Evolutionary conservation across 1,140 invertebrate genomes (phyloP), one percentile per base, ranked within the genome.

Genomic region (Drosophila littoralis): DNA sequence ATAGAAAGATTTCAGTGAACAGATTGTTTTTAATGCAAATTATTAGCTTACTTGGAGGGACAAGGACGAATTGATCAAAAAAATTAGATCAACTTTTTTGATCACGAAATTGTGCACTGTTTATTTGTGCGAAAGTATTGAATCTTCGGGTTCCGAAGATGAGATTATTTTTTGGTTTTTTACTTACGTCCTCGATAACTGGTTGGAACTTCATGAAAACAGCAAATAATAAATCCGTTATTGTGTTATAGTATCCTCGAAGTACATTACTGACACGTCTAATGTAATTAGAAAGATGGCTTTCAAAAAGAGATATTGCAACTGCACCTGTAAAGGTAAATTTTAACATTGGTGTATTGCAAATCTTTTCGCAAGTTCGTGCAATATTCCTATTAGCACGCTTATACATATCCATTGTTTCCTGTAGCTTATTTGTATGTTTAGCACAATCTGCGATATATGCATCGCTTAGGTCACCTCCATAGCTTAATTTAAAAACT

Each of bases 331-430:
- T 94, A 43, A 94, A 91, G 52, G 93, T 93, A 71, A 97, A 94
- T 74, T 95, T 94, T 12, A 97, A 93, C 22, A 97, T 92, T 0
- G 94, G 93, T 28, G 94, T 94, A 78, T 96, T 94, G 81, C 95
- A 96, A 66, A 97, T 96, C 81, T 95, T 95, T 85, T 96, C 95
- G 93, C 96, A 96, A 63, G 96, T 94, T 77, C 94, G 94, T 0
- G 95, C 94, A 73, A 97, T 96, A 88, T 96, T 94, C 32, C 94
- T 82, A 91, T 97, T 97, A 61, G 95, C 95, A 45, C 93, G 93
- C 92, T 98, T 97, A 88, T 97, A 98, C 28, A 95, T 95, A 65
- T 96, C 95, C 3, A 97, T 93, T 74, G 96, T 96, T 57, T 95
- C 93, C 93, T 96, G 95, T 7, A 95, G 80, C 93, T 96, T 95